A percentile compares a stretch with the other conserved stretches of the same genome.
Conservation (phyloP, 2,888 invertebrate genomes). For the Thereva nobilitata region DNA sequence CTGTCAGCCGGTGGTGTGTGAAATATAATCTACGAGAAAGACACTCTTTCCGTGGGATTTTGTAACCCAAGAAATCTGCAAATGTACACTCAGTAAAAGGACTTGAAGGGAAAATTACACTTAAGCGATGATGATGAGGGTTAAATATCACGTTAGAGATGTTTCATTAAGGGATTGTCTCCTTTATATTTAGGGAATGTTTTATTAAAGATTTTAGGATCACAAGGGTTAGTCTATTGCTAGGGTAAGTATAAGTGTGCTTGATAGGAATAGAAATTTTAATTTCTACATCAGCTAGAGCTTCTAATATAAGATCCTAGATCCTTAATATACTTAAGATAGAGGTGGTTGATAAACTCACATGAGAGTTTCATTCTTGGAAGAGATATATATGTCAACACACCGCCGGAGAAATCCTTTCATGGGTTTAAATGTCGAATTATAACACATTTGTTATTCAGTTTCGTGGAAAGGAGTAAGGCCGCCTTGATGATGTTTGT, state of each 20-base stretch:
- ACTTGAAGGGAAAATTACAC: slow-evolving; percentile 20
- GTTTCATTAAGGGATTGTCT: slow-evolving; percentile 30
- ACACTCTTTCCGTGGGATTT: not conserved
- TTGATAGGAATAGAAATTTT: not conserved
- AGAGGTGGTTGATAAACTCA: no score
- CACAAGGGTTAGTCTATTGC: slow-evolving; percentile 4
- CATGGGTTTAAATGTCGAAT: no score
- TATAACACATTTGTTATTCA: no score
- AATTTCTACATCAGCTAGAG: slow-evolving; percentile 3
- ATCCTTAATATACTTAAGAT: no score
- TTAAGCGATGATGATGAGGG: slow-evolving; percentile 27
- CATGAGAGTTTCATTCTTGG: no score
- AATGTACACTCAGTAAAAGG: not conserved
- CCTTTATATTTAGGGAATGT: slow-evolving; percentile 17
- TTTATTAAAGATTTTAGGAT: slow-evolving; percentile 27
- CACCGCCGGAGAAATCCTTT: no score
- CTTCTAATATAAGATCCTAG: no score
- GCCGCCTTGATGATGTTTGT: no score
- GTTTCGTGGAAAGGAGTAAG: no score
- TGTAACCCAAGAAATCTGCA: not conserved
- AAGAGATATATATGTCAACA: no score
- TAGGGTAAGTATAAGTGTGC: not conserved
- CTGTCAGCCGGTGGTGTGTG: not conserved
- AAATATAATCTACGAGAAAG: not conserved
- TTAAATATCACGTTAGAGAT: slow-evolving; percentile 30